These are phyloP conservation scores for Drosophila multiciliata DNA, from an alignment of 2,888 invertebrate species.

Conservation along the genomic window DNA sequence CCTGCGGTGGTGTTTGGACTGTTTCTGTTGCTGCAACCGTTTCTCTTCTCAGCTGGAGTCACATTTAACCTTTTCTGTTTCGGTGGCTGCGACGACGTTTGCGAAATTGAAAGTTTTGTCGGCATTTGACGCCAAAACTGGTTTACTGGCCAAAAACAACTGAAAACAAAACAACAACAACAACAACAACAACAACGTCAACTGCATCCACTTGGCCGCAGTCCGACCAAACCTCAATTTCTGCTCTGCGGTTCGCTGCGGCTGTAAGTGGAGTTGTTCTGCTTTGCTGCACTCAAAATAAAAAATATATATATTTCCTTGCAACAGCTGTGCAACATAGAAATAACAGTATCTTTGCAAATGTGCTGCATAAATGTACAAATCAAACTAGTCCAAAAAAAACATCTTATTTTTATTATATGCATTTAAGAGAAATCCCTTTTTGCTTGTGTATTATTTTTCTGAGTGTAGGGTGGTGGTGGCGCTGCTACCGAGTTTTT, in stretches of 20 bases:
- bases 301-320: neutral
- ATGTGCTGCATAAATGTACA: neutral
- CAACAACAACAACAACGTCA: slow-evolving; percentile 15
- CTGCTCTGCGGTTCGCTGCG: slow-evolving; percentile 35
- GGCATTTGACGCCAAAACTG: slow-evolving; percentile 67
- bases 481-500: slow-evolving; percentile 6
- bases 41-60: slow-evolving; percentile 32
- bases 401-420: neutral
- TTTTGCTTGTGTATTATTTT: neutral
- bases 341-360: neutral
- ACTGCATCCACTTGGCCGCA: slow-evolving; percentile 35
- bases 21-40: neutral
- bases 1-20: neutral
- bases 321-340: neutral
- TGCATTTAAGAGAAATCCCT: neutral
- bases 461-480: slow-evolving; percentile 12
- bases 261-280: neutral
- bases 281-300: neutral
- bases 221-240: slow-evolving; percentile 62
- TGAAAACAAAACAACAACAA: slow-evolving; percentile 24
- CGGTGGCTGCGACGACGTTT: slow-evolving; percentile 46
- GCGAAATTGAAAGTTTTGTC: slow-evolving; percentile 74
- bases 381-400: neutral
- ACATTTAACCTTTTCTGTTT: slow-evolving; percentile 67
- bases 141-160: slow-evolving; percentile 54